Evolutionary conservation across 2,113 vertebrate species (phyloP), one percentile per base, ranked within the genome.

Genomic region (Pristiophorus japonicus): DNA sequence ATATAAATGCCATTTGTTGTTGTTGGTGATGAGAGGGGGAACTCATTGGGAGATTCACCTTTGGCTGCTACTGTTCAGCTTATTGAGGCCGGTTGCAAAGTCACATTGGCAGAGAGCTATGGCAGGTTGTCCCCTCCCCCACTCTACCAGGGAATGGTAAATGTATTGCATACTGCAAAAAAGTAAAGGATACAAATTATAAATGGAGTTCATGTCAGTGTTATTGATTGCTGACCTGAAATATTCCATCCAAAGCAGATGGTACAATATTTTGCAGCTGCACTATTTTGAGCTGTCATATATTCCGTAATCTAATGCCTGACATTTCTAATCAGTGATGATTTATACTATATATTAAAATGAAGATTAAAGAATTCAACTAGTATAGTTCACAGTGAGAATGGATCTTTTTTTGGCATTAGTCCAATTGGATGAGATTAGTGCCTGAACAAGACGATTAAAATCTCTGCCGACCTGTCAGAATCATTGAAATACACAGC

Each of bases 181-280:
- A 85, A 47, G 81, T 18, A 85, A 85, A 85, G 81, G 11, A 85
- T 22, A 59, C 11, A 90, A 51, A 59, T 16, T 16, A 51, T 30
- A 51, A 90, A 90, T 59, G 24, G 34, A 16, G 12, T 51, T 90
- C 47, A 90, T 90, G 51, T 30, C 85, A 88, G 85, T 34, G 12
- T 90, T 59, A 90, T 90, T 90, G 51, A 90, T 90, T 59, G 87
- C 87, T 62, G 47, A 90, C 51, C 87, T 34, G 30, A 90, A 42
- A 81, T 90, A 59, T 90, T 59, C 55, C 87, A 62, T 59, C 47
- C 51, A 59, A 59, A 90, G 27, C 51, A 59, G 87, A 90, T 16
- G 87, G 87, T 90, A 59, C 87, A 30, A 59, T 90, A 59, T 55
- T 90, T 90, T 34, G 24, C 45, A 90, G 51, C 87, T 0, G 11